These are phyloP conservation scores for Scleropages formosus DNA, from an alignment of 2,797 vertebrate species.

Conservation along the genomic window DNA sequence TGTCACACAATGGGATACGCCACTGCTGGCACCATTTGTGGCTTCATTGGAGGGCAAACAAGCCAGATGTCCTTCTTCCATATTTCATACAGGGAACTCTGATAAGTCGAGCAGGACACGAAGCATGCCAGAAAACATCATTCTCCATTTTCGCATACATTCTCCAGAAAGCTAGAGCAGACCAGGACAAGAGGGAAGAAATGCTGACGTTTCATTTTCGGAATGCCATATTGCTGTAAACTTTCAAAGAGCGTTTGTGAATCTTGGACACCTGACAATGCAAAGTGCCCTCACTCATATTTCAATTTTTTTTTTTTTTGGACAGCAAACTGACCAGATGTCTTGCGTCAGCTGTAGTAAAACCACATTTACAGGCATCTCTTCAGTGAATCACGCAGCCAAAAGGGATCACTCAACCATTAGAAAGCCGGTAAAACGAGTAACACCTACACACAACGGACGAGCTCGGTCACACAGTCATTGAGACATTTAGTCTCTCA, in stretches of 20 bases:
- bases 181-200: neutral
- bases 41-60: too few relatives aligned
- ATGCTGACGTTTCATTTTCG: constrained; percentile 7
- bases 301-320: constrained; percentile 19
- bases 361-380: neutral
- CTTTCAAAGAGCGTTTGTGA: constrained; percentile 22
- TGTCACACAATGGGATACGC: too few relatives aligned
- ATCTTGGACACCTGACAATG: constrained; percentile 7
- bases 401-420: constrained; percentile 23
- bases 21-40: too few relatives aligned
- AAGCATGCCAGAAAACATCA: neutral
- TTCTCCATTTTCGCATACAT: neutral
- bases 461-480: neutral
- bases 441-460: neutral
- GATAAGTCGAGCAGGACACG: neutral
- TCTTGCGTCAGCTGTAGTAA: constrained; percentile 12
- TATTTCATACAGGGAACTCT: too few relatives aligned
- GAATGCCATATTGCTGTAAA: neutral
- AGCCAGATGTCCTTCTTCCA: too few relatives aligned
- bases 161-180: neutral
- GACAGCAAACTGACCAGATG: constrained; percentile 24
- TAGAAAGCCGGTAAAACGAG: constrained; percentile 14
- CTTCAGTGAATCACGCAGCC: constrained; percentile 9
- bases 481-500: too few relatives aligned
- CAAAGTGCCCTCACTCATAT: constrained; percentile 20